Evolutionary conservation across 2,888 invertebrate genomes (phyloP), one percentile per base, ranked within the genome.

Genomic region (Gandaritis pyraliata): DNA sequence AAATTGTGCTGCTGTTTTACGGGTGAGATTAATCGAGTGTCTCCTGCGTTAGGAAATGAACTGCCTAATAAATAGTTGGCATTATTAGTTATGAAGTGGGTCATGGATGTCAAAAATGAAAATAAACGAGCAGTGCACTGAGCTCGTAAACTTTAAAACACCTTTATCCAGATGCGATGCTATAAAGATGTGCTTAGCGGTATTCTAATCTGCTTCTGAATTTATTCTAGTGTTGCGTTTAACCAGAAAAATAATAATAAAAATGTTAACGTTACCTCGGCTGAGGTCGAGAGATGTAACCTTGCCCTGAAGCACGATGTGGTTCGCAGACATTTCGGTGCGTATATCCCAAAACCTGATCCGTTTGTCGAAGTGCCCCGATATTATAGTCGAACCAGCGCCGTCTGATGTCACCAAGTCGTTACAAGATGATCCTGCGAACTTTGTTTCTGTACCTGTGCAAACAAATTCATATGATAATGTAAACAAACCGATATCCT

Each of bases 291-390:
- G 93, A 48, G 99, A 99, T 41, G 99, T 99, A 70, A 99, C 96
- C 93, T 97, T 97, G 62, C 98, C 98, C 83, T 97, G 97, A 66
- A 99, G 94, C 70, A 95, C 87, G 68, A 98, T 96, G 87, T 98
- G 97, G 81, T 97, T 97, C 65, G 95, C 95, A 71, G 95, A 95
- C 77, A 95, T 95, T 76, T 98, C 98, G 13, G 96, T 95, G 75
- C 99, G 94, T 66, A 96, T 96, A 88, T 99, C 99, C 99, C 99
- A 99, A 88, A 99, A 97, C 55, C 99, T 94, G 74, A 99, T 96
- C 80, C 96, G 96, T 88, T 98, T 98, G 93, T 99, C 99, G 87
- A 97, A 99, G 92, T 99, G 99, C 23, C 99, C 99, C 77, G 98
- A 98, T 77, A 99, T 97, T 74, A 99, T 97, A 56, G 97, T 96